phyloP scores from a whole-genome alignment of 2,888 invertebrate species.

The Xanthorhoe designata region DNA sequence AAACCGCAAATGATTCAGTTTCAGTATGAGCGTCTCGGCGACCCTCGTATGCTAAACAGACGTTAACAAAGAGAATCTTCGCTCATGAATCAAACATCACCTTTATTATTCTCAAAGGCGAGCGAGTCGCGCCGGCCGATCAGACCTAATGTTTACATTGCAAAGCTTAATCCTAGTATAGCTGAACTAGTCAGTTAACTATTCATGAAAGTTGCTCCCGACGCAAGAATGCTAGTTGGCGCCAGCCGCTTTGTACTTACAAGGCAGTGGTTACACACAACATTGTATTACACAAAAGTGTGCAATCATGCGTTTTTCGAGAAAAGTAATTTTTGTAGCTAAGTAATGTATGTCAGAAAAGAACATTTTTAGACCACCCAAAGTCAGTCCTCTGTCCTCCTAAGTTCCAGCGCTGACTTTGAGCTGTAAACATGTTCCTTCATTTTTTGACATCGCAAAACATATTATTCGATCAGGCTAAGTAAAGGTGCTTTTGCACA shows the following conservation, averaged over 20 bases:
- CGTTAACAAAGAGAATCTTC: constrained; percentile 34
- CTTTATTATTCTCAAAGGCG: constrained; percentile 49
- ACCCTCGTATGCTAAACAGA: constrained; percentile 34
- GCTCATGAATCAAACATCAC: constrained; percentile 52
- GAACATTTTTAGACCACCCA: background rate
- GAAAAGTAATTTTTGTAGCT: background rate
- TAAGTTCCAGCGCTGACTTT: background rate
- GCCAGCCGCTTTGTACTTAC: constrained; percentile 55
- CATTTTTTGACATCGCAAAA: background rate
- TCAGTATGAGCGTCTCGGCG: constrained; percentile 20
- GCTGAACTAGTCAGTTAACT: constrained; percentile 75
- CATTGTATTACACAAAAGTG: constrained; percentile 32
- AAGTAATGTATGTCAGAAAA: too few relatives aligned
- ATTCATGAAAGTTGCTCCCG: constrained; percentile 82
- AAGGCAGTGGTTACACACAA: constrained; percentile 28
- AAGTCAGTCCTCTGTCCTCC: background rate
- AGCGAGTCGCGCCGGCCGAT: constrained; percentile 49
- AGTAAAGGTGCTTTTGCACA: background rate
- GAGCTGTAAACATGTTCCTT: background rate
- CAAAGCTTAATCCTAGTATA: constrained; percentile 56
- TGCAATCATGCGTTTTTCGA: constrained; percentile 7
- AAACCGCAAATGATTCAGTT: constrained; percentile 8
- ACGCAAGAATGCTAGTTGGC: constrained; percentile 77
- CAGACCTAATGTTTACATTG: constrained; percentile 58
- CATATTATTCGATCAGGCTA: background rate